phyloP scores from a whole-genome alignment of 1,140 invertebrate genomes.

The Plectus sambesii region DNA sequence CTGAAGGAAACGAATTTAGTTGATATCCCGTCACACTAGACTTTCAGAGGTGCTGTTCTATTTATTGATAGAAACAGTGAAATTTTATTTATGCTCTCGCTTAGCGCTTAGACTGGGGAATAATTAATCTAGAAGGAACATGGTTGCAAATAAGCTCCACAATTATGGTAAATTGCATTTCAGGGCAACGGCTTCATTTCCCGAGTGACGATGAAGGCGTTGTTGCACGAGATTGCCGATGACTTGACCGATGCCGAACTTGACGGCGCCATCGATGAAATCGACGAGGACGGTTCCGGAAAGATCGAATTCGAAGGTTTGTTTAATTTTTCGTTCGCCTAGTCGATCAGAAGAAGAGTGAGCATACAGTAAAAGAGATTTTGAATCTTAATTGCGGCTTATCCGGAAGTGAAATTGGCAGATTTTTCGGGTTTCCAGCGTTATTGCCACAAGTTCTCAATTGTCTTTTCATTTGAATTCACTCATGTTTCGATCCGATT shows the following conservation, averaged over 20 bases:
- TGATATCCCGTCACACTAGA: no score
- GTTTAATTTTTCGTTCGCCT: constrained; percentile 6
- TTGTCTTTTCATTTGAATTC: background rate
- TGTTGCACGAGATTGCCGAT: constrained; percentile 41
- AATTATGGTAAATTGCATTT: constrained; percentile 4
- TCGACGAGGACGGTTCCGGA: constrained; percentile 44
- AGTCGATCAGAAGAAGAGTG: background rate
- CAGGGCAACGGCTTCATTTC: constrained; percentile 45
- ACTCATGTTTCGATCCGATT: background rate
- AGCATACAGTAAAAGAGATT: background rate
- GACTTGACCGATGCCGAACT: constrained; percentile 42
- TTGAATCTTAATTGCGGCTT: background rate
- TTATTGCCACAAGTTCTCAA: no score
- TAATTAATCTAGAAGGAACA: no score
- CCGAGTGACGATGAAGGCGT: constrained; percentile 43
- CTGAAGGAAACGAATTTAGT: no score
- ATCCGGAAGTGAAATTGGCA: no score
- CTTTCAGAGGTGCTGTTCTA: no score
- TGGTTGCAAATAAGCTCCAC: no score
- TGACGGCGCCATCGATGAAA: constrained; percentile 43
- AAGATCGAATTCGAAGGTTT: constrained; percentile 42
- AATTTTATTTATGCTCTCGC: no score
- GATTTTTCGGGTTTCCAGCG: no score
- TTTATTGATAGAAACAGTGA: no score
- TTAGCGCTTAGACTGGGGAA: no score